A percentile compares a stretch with the other conserved stretches of the same genome.
Conservation (phyloP, 2,888 invertebrate genomes). For the Rotaria macrura region DNA sequence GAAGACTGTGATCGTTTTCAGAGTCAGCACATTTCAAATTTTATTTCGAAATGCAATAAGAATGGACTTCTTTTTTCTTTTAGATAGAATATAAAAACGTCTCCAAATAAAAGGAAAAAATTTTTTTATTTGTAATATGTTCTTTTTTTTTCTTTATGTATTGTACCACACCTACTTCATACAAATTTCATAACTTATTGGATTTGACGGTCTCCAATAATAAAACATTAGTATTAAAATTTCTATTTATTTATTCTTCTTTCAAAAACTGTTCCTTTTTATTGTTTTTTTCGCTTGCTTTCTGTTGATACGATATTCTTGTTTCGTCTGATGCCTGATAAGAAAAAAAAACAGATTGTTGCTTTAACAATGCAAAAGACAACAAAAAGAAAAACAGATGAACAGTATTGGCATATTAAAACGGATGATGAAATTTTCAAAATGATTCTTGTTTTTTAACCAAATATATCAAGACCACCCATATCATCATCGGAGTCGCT, state of each 20-base stretch:
- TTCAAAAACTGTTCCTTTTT: background rate
- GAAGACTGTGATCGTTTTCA: too few relatives aligned
- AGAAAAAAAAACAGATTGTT: background rate
- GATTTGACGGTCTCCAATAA: too few relatives aligned
- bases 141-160: too few relatives aligned
- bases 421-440: background rate
- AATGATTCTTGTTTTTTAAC: background rate
- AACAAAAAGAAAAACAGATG: background rate
- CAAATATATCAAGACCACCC: constrained; percentile 15
- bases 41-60: too few relatives aligned
- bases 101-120: too few relatives aligned
- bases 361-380: background rate
- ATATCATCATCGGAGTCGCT: constrained; percentile 34
- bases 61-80: too few relatives aligned
- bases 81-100: too few relatives aligned
- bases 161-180: too few relatives aligned
- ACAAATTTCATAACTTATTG: too few relatives aligned
- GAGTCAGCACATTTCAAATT: too few relatives aligned
- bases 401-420: background rate
- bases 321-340: background rate
- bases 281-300: background rate
- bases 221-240: too few relatives aligned
- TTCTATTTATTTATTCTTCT: background rate
- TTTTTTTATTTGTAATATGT: too few relatives aligned
- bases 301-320: background rate